phyloP scores from a whole-genome alignment of 1,140 invertebrate genomes.

The Caerostris darwini region DNA sequence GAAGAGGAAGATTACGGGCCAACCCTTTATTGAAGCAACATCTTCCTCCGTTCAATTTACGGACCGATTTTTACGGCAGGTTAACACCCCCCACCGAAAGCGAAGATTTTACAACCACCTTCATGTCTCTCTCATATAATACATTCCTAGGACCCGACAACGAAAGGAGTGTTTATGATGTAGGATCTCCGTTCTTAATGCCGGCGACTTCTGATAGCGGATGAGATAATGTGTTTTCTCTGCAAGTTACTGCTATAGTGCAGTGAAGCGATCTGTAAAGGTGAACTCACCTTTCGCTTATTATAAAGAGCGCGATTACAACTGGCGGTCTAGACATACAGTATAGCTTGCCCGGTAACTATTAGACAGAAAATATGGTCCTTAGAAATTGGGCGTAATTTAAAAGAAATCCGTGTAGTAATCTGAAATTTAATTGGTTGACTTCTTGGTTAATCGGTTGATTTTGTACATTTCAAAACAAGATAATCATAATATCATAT shows the following conservation, averaged over 20 bases:
- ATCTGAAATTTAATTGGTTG: too few relatives aligned
- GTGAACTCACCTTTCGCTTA: background rate
- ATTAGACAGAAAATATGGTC: background rate
- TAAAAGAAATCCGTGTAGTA: too few relatives aligned
- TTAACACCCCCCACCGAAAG: background rate
- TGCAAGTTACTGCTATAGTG: background rate
- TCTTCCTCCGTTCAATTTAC: constrained; percentile 19
- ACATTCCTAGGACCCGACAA: background rate
- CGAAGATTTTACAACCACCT: constrained; percentile 6
- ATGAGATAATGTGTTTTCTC: constrained; percentile 28
- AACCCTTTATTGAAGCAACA: constrained; percentile 5
- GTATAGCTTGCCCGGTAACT: too few relatives aligned
- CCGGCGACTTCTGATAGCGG: constrained; percentile 17
- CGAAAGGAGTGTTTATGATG: constrained; percentile 12
- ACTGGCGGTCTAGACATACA: background rate
- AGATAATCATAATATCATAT: too few relatives aligned
- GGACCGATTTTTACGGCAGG: constrained; percentile 30
- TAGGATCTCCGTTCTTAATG: background rate
- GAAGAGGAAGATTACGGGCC: background rate
- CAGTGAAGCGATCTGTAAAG: background rate
- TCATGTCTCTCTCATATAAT: constrained; percentile 5
- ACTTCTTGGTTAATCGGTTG: too few relatives aligned
- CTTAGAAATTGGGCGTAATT: too few relatives aligned
- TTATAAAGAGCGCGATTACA: background rate
- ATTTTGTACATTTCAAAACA: too few relatives aligned